These are phyloP conservation scores for Uria lomvia DNA, from an alignment of 2,113 vertebrate species.

Conservation along the genomic window DNA sequence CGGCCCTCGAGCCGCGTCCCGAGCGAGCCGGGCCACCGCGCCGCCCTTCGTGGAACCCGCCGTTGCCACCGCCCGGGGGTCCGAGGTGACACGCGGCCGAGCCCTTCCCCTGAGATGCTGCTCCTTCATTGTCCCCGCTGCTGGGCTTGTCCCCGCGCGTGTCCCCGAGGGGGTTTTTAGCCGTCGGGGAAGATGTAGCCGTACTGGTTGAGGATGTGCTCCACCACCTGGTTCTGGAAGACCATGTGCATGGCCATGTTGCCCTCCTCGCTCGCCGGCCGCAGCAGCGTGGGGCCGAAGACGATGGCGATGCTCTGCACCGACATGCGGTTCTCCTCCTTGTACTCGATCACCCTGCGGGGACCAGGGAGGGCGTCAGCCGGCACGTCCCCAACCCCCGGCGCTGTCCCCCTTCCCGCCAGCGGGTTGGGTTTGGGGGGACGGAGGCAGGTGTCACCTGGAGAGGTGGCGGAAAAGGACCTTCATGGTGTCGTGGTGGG, in stretches of 20 bases:
- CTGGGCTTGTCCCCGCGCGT: accelerated
- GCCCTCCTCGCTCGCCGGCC: conserved; percentile 79
- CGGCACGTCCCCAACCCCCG: accelerated
- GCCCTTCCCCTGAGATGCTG: not conserved
- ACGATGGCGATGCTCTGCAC: conserved; percentile 93
- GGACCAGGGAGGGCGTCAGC: not conserved
- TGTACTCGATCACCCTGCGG: conserved; percentile 81
- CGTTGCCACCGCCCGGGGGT: accelerated
- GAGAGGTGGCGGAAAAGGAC: conserved; percentile 88
- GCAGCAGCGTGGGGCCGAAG: conserved; percentile 92
- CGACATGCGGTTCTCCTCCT: conserved; percentile 90
- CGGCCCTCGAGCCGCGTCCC: accelerated
- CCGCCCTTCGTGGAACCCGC: not conserved
- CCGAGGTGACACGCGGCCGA: accelerated
- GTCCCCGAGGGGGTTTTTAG: conserved; percentile 21
- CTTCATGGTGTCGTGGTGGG: conserved; percentile 87
- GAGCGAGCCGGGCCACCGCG: accelerated
- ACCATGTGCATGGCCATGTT: conserved; percentile 93
- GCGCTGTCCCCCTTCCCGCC: not conserved
- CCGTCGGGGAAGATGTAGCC: conserved; percentile 77
- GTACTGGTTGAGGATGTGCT: conserved; percentile 88
- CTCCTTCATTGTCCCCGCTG: not conserved
- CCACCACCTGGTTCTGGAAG: conserved; percentile 97
- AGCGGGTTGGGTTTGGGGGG: accelerated
- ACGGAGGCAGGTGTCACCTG: conserved; percentile 72